Evolutionary conservation across 2,888 invertebrate species (phyloP).

Genomic region (Uropetala carovei): DNA sequence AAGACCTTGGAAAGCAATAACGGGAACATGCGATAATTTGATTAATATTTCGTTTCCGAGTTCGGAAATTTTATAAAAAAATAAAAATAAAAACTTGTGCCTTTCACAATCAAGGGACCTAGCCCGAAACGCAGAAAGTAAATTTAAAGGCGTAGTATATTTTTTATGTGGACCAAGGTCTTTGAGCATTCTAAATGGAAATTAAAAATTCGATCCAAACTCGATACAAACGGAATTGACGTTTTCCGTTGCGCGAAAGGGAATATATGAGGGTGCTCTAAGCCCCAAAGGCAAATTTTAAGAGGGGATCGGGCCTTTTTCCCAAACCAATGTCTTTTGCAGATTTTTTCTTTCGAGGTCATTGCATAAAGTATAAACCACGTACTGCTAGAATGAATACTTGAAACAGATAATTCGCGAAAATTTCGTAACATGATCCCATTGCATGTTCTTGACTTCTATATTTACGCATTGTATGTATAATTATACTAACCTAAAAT

Average conservation of each 20-base stretch:
- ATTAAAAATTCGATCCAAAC: conserved; percentile 22
- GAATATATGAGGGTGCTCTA: background rate
- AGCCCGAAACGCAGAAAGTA: background rate
- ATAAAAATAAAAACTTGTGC: background rate
- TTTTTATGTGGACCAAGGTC: conserved; percentile 13
- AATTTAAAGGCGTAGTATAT: background rate
- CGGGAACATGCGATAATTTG: background rate
- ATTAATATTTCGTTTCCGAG: background rate
- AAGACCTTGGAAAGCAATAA: background rate
- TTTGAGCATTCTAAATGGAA: conserved; percentile 28
- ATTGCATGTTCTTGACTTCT: too few relatives aligned
- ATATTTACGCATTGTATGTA: too few relatives aligned
- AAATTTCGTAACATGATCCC: too few relatives aligned
- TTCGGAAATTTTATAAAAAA: background rate
- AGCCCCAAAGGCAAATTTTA: background rate
- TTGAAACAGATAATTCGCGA: too few relatives aligned
- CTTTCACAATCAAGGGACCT: background rate
- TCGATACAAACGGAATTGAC: background rate
- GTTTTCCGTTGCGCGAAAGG: background rate
- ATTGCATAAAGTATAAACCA: background rate
- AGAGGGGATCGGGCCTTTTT: background rate
- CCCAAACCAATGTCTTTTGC: background rate
- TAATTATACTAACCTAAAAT: too few relatives aligned
- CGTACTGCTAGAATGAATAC: too few relatives aligned
- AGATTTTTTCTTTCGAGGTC: background rate